Conservation (phyloP, 2,888 invertebrate genomes). For the Dorcus hopei region DNA sequence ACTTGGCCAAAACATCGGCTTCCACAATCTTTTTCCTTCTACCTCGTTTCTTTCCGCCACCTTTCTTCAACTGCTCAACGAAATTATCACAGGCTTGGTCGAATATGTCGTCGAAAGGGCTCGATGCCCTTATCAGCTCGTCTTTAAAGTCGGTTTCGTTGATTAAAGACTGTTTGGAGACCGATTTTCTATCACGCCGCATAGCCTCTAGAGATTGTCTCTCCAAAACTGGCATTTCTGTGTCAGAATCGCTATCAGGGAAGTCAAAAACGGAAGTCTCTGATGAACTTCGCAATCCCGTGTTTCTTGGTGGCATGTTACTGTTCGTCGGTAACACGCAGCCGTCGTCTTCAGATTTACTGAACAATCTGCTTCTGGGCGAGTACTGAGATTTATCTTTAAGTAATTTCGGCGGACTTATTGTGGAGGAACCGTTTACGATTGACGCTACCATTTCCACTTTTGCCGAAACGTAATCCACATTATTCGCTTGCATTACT, state of each 20-base stretch:
- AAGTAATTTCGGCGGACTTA: slow-evolving; percentile 51
- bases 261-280: slow-evolving; percentile 65
- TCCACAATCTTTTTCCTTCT: slow-evolving; percentile 52
- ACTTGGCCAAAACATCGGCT: slow-evolving; percentile 36
- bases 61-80: slow-evolving; percentile 68
- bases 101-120: slow-evolving; percentile 56
- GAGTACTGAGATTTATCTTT: slow-evolving; percentile 46
- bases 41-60: slow-evolving; percentile 57
- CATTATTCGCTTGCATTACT: slow-evolving; percentile 31
- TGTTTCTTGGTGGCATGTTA: slow-evolving; percentile 47
- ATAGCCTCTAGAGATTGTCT: slow-evolving; percentile 66
- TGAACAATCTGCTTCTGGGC: slow-evolving; percentile 56
- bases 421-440: slow-evolving; percentile 7
- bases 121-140: slow-evolving; percentile 20
- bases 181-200: slow-evolving; percentile 55
- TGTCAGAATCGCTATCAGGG: slow-evolving; percentile 62
- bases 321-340: slow-evolving; percentile 29
- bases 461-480: slow-evolving; percentile 6
- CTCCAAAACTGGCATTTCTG: slow-evolving; percentile 60
- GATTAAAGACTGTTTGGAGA: slow-evolving; percentile 58
- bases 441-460: slow-evolving; percentile 6
- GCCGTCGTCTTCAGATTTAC: slow-evolving; percentile 56
- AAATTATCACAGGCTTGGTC: slow-evolving; percentile 73
- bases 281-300: slow-evolving; percentile 57
- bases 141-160: slow-evolving; percentile 43